Evolutionary conservation across 2,113 vertebrate species (phyloP), one percentile per base, ranked within the genome.

Genomic region (Oreotragus oreotragus): DNA sequence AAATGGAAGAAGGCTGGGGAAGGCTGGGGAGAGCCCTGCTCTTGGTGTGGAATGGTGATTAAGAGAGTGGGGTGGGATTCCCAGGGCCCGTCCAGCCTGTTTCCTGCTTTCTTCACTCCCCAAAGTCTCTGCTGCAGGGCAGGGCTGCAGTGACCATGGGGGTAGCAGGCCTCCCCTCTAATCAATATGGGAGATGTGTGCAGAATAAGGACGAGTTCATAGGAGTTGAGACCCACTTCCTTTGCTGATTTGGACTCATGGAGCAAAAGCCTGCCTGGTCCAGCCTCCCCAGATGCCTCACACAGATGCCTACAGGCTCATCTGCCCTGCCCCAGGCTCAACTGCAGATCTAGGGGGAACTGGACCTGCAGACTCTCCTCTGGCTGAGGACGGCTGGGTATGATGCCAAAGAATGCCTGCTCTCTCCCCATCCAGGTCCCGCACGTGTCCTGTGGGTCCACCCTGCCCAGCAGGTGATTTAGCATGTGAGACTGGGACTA

Each of bases 1-100:
- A 13, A 11, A 0, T 15, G 3, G 51, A 27, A 28, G 0, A 1
- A 0, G 1, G 13, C 25, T 60, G 60, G 77, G n/a, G 0, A 1
- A 0, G 1, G 13, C 25, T 60, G 60, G 77, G n/a, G 39, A 93
- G n/a, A 0, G 0, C 7, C 1, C 9, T 80, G 49, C n/a, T 93
- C 51, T 55, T 64, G 51, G 85, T 92, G 79, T 88, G 36, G 36
- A 80, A 28, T 28, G 33, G 55, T 47, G 92, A 30, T 39, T n/a
- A 58, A 84, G n/a, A 62, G 55, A 19, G 13, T 16, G 21, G 36
- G 23, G 30, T 85, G 84, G 49, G 6, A 14, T 77, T 95, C 95
- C 89, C 0, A 2, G 93, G 93, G 90, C 5, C n/a, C 58, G 36
- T 96, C 66, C 0, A 4, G 39, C 49, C 95, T 33, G 43, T 2